phyloP scores from a whole-genome alignment of 1,140 invertebrate genomes.

The Ips typographus region DNA sequence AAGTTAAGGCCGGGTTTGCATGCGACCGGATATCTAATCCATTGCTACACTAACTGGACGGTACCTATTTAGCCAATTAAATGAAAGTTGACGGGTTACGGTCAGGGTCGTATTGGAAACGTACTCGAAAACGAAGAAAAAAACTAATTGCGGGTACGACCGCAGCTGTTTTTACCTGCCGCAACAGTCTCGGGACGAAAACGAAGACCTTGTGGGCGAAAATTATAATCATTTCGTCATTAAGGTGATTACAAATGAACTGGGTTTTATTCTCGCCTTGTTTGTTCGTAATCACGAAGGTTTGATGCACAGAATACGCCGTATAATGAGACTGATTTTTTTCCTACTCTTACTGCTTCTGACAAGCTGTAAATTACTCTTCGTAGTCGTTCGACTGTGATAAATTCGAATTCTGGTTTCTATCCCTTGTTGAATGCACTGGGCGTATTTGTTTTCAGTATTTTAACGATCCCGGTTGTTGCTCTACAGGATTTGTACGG shows the following conservation, averaged over 20 bases:
- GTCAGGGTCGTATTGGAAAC: no score
- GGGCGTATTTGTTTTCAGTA: no score
- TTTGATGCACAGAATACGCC: neutral
- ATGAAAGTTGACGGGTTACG: no score
- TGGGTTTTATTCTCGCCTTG: conserved; percentile 2
- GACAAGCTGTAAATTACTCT: no score
- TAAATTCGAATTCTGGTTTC: no score
- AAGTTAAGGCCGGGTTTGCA: conserved; percentile 3
- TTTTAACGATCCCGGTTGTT: no score
- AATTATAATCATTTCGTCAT: conserved; percentile 50
- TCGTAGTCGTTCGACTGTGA: no score
- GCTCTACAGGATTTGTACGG: no score
- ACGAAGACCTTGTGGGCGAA: conserved; percentile 39
- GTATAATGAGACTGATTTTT: conserved; percentile 12
- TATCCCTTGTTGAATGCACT: no score
- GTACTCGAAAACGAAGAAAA: neutral
- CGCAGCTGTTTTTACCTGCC: conserved; percentile 15
- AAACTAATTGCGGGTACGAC: neutral
- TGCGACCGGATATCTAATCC: conserved; percentile 10
- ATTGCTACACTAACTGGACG: neutral
- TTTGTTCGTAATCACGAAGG: neutral
- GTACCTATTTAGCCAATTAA: neutral
- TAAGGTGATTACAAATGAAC: conserved; percentile 42
- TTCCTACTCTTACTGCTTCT: no score
- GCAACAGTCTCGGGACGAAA: no score